Base-by-base conservation (phyloP, 2,888 invertebrate species). In the Nineta flava region DNA sequence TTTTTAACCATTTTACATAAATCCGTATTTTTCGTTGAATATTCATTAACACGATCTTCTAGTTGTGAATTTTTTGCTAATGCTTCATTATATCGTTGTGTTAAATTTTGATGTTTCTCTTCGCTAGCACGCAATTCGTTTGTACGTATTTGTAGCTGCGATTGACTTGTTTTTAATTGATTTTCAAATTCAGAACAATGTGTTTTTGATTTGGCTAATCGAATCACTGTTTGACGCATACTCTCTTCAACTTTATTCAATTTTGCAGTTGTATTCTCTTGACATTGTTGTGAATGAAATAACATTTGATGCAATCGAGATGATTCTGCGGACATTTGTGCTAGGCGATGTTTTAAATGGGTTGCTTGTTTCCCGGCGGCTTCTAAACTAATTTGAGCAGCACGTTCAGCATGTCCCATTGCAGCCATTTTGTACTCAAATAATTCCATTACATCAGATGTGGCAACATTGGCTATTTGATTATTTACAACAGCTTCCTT, bases 391-490 rank as follows among this genome's bases (percentile, higher is more conserved):
- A 64, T 64, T 57, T 71, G 66, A 42, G 72, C 68, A 0, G 68
- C 65, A 32, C 69, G 61, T 59, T 75, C 73, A 0, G 71, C 67
- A 52, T 73, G 71, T 9, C 65, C 65, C 67, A 75, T 68, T 15
- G 71, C 63, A 3, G 75, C 71, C 62, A 83, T 68, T 61, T 82
- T 81, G 61, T 81, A 82, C 16, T 82, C 80, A 51, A 81, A 83
- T 53, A 83, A 59, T 61, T 83, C 83, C 76, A 83, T 83, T 4
- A 83, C 75, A 45, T 80, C 76, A 0, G 80, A 80, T 0, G 78
- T 79, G 1, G 78, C 71, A 48, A 79, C 67, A 56, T 79, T 76
- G 0, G 65, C 62, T 45, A 77, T 65, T 67, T 74, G 67, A 54
- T 75, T 73, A 5, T 69, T 63, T 1, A 69, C 59, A 9, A 73